These are phyloP conservation scores for Chrosomus eos DNA, from an alignment of 2,797 vertebrate genomes.

Conservation along the genomic window DNA sequence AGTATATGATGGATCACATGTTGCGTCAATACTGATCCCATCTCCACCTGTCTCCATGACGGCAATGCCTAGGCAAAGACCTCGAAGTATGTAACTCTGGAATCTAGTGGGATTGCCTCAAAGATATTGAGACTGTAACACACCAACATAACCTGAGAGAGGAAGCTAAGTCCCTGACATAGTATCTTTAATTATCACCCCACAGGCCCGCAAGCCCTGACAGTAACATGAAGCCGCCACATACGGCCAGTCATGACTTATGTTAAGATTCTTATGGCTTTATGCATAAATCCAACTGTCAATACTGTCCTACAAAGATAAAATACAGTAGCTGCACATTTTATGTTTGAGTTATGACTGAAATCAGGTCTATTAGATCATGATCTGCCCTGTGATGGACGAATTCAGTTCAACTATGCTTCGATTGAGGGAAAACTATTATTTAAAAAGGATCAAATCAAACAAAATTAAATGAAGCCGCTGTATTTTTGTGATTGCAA, in stretches of 20 bases:
- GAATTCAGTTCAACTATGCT: neutral
- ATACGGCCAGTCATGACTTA: conserved; percentile 13
- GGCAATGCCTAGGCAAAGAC: conserved; percentile 33
- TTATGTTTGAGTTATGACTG: conserved; percentile 10
- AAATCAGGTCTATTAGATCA: neutral
- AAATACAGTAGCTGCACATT: conserved; percentile 31
- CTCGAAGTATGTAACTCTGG: conserved; percentile 53
- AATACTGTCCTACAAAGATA: conserved; percentile 23
- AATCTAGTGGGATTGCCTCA: conserved; percentile 50
- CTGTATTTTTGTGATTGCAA: neutral
- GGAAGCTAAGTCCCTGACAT: conserved; percentile 53
- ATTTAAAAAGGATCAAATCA: neutral
- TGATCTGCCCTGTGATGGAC: neutral
- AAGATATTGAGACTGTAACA: conserved; percentile 51
- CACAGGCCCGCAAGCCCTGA: conserved; percentile 47
- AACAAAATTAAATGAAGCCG: neutral
- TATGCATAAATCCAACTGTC: conserved; percentile 5
- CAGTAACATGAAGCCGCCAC: conserved; percentile 44
- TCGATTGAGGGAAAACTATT: neutral
- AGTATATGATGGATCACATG: conserved; percentile 40
- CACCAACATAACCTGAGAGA: conserved; percentile 50
- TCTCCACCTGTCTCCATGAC: conserved; percentile 48
- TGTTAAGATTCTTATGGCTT: conserved; percentile 36
- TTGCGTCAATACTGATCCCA: conserved; percentile 50
- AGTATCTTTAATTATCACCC: conserved; percentile 59